A percentile compares a stretch with the other conserved stretches of the same genome.
These are phyloP conservation scores for Caenorhabditis parvicauda DNA, from an alignment of 2,888 invertebrate genomes.

Conservation along the genomic window DNA sequence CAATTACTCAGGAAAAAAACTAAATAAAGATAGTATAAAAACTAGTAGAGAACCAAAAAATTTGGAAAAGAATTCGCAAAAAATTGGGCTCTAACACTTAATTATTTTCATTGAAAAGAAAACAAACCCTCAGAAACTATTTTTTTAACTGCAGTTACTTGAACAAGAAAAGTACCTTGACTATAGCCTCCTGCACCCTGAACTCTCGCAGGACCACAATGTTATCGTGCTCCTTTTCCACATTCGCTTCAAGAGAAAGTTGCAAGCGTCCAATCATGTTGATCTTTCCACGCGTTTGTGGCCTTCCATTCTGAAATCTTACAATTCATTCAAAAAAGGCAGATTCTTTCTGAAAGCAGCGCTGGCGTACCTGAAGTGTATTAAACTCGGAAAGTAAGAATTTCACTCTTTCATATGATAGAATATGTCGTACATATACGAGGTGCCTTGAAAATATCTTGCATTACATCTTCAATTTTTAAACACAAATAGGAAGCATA, in stretches of 20 bases:
- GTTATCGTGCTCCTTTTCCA: conserved; percentile 84
- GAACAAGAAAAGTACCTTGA: conserved; percentile 75
- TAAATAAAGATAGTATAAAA: too few species aligned
- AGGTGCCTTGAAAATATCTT: too few species aligned
- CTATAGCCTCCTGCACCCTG: conserved; percentile 90
- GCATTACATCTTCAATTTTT: too few species aligned
- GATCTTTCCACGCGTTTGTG: conserved; percentile 89
- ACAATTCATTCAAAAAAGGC: neutral
- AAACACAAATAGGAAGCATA: too few species aligned
- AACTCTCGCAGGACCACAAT: conserved; percentile 93
- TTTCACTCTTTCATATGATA: neutral
- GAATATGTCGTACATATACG: too few species aligned
- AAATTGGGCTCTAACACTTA: neutral
- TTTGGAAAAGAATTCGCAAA: neutral
- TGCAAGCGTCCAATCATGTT: conserved; percentile 93
- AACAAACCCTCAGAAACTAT: too few species aligned
- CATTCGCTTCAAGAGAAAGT: conserved; percentile 56
- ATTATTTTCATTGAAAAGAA: too few species aligned
- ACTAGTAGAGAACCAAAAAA: neutral
- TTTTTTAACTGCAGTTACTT: too few species aligned
- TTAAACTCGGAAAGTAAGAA: neutral
- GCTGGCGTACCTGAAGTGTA: neutral
- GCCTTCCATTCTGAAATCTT: conserved; percentile 80
- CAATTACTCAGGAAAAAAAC: too few species aligned
- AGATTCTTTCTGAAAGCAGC: neutral